These are phyloP conservation scores for Pseudomyrmex pallidus DNA, from an alignment of 1,140 invertebrate species.

Conservation along the genomic window DNA sequence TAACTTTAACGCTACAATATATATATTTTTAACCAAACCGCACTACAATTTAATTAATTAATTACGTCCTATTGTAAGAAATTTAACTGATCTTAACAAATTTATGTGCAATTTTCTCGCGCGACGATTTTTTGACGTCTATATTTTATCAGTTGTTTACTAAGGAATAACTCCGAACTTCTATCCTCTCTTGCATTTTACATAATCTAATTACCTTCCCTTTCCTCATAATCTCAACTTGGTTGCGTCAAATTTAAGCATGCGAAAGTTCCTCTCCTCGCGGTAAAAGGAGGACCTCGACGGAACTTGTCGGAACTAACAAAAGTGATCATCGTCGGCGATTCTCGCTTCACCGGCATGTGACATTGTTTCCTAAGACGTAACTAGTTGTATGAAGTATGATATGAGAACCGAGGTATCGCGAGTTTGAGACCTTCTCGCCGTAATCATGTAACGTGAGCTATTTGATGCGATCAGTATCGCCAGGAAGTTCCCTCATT, in stretches of 20 bases:
- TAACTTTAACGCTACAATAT: not conserved
- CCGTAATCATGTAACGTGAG: conserved; percentile 53
- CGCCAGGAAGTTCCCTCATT: conserved; percentile 49
- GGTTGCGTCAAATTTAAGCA: not conserved
- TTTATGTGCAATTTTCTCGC: too few species aligned
- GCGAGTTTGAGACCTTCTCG: conserved; percentile 10
- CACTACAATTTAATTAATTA: too few species aligned
- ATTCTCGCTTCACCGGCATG: not conserved
- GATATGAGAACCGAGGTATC: conserved; percentile 23
- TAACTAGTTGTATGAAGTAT: conserved; percentile 45
- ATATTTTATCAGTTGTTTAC: not conserved
- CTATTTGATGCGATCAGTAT: conserved; percentile 50
- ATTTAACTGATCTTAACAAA: too few species aligned
- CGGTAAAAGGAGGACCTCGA: not conserved
- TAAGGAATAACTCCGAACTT: not conserved
- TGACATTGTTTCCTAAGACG: conserved; percentile 37
- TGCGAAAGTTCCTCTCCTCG: not conserved
- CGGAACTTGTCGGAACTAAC: conserved; percentile 1
- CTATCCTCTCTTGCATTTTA: not conserved
- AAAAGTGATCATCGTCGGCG: not conserved
- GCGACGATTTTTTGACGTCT: not conserved
- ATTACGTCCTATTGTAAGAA: too few species aligned
- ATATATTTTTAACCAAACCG: not conserved
- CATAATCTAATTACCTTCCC: not conserved
- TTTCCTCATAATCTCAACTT: not conserved